A percentile compares a stretch with the other conserved stretches of the same genome.
phyloP scores from a whole-genome alignment of 2,113 vertebrate genomes.

The Crotalus horridus region DNA sequence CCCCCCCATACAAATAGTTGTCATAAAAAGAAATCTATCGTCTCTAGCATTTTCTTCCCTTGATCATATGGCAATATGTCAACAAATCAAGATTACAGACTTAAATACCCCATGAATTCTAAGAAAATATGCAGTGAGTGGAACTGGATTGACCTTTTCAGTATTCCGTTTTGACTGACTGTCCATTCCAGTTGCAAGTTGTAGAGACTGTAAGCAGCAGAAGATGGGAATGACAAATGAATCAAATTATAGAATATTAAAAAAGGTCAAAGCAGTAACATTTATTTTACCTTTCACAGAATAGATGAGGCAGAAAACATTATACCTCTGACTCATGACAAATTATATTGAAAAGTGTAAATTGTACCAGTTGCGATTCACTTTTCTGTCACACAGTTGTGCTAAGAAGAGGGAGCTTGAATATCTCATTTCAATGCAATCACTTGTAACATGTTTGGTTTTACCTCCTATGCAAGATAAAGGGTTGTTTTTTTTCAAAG shows the following conservation, averaged over 20 bases:
- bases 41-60: constrained; percentile 8
- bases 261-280: constrained; percentile 69
- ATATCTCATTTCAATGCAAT: constrained; percentile 5
- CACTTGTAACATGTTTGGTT: constrained; percentile 1
- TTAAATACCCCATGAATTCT: constrained; percentile 46
- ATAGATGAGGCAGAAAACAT: constrained; percentile 55
- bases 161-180: constrained; percentile 67
- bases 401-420: constrained; percentile 17
- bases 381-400: constrained; percentile 32
- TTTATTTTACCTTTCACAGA: constrained; percentile 64
- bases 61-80: constrained; percentile 36
- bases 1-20: constrained; percentile 7
- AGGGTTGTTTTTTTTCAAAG: background rate
- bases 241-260: constrained; percentile 69
- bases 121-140: constrained; percentile 54
- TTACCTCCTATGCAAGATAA: background rate
- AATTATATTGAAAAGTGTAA: constrained; percentile 54
- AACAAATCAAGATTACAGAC: constrained; percentile 45
- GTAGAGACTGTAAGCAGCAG: constrained; percentile 59
- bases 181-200: constrained; percentile 65
- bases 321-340: constrained; percentile 46
- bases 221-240: constrained; percentile 57
- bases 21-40: background rate
- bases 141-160: constrained; percentile 70
- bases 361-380: constrained; percentile 40